These are phyloP conservation scores for Clarias platycephalus DNA, from an alignment of 2,797 vertebrate species.

Conservation along the genomic window DNA sequence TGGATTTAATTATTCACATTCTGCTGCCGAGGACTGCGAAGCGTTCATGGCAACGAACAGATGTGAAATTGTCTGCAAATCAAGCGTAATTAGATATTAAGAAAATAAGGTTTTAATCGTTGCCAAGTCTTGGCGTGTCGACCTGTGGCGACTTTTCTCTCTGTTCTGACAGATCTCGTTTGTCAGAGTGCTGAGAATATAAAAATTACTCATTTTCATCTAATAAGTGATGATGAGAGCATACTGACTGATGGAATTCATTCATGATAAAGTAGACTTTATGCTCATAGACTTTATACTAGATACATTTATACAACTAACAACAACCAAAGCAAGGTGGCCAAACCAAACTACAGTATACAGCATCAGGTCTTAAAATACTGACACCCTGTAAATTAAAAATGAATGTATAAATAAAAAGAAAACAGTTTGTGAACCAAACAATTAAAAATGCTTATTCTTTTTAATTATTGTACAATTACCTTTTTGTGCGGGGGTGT, in stretches of 20 bases:
- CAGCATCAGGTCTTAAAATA: background rate
- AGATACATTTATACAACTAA: background rate
- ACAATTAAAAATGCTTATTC: background rate
- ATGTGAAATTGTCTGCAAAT: slow-evolving; percentile 18
- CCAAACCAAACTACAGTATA: background rate
- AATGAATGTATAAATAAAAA: background rate
- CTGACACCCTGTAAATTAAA: background rate
- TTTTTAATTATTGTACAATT: background rate
- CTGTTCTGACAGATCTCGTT: background rate
- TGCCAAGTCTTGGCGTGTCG: slow-evolving; percentile 15
- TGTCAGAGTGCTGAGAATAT: background rate
- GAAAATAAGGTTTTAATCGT: slow-evolving; percentile 25
- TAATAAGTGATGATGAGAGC: background rate
- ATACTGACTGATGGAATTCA: background rate
- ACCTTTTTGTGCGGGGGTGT: background rate
- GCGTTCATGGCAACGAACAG: slow-evolving; percentile 3
- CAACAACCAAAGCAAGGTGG: background rate
- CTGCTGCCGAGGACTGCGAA: slow-evolving; percentile 30
- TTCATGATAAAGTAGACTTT: background rate
- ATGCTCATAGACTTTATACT: background rate
- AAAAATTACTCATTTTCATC: background rate
- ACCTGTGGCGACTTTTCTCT: slow-evolving; percentile 25
- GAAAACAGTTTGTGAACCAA: too few relatives aligned
- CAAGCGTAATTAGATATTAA: slow-evolving; percentile 39
- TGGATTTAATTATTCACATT: slow-evolving; percentile 49